A percentile compares a stretch with the other conserved stretches of the same genome.
Evolutionary conservation across 2,888 invertebrate genomes (phyloP).

Genomic region (Arrhopalites spinosus): DNA sequence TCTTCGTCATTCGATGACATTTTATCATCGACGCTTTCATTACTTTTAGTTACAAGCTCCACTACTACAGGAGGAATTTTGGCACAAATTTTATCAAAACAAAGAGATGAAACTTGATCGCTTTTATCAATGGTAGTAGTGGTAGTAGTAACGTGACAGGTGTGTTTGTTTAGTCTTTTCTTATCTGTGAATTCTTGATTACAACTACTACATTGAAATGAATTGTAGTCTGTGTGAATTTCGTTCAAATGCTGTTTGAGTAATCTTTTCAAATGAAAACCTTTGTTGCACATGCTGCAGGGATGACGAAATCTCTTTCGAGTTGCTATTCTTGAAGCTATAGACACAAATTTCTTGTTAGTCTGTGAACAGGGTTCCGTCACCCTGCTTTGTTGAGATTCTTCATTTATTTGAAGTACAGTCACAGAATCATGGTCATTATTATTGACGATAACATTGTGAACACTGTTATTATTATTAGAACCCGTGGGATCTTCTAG

Average conservation of each 20-base stretch:
- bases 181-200: slow-evolving; percentile 42
- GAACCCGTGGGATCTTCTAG: slow-evolving; percentile 4
- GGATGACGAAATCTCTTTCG: background rate
- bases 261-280: slow-evolving; percentile 38
- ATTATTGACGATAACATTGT: background rate
- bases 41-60: background rate
- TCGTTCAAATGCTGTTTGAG: slow-evolving; percentile 42
- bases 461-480: background rate
- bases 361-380: background rate
- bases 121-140: background rate
- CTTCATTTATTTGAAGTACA: slow-evolving; percentile 5
- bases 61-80: background rate
- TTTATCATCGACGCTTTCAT: slow-evolving; percentile 9
- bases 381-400: slow-evolving; percentile 15
- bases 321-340: background rate
- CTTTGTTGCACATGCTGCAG: slow-evolving; percentile 39
- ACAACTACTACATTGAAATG: slow-evolving; percentile 36
- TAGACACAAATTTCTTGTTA: background rate
- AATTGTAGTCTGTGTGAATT: slow-evolving; percentile 36
- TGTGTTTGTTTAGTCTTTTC: slow-evolving; percentile 33
- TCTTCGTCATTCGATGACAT: background rate
- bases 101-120: background rate
- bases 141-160: slow-evolving; percentile 16
- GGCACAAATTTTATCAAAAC: slow-evolving; percentile 7
- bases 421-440: background rate